These are phyloP conservation scores for Notodonta ziczac DNA, from an alignment of 2,888 invertebrate genomes.

Conservation along the genomic window DNA sequence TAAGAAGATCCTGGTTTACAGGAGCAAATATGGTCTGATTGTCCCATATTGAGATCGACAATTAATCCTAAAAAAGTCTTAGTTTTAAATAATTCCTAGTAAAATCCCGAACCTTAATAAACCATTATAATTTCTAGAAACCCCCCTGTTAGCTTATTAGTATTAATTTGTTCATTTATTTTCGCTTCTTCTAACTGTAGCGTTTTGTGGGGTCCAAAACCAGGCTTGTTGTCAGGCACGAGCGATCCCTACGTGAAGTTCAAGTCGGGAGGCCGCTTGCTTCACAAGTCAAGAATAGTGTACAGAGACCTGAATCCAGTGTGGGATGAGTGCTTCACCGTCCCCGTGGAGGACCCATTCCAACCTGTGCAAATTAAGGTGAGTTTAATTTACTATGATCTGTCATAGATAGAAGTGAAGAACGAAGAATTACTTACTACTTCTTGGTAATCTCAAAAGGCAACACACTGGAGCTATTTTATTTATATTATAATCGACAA, in stretches of 20 bases:
- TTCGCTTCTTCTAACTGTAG: conserved; percentile 69
- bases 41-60: too few relatives aligned
- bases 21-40: too few relatives aligned
- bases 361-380: conserved; percentile 94
- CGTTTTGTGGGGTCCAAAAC: conserved; percentile 74
- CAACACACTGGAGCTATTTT: too few relatives aligned
- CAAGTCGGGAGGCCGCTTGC: conserved; percentile 92
- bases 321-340: conserved; percentile 98
- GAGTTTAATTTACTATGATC: conserved; percentile 31
- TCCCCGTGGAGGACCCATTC: conserved; percentile 96
- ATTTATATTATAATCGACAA: too few relatives aligned
- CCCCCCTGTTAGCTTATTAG: conserved; percentile 34
- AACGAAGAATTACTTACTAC: too few relatives aligned
- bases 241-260: conserved; percentile 99
- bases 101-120: neutral
- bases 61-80: too few relatives aligned
- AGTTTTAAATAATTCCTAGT: neutral
- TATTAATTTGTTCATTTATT: conserved; percentile 58
- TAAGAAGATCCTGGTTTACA: too few relatives aligned
- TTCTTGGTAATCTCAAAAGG: too few relatives aligned
- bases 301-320: conserved; percentile 97
- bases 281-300: conserved; percentile 97
- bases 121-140: conserved; percentile 3
- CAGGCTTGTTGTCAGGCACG: conserved; percentile 89
- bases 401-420: too few relatives aligned